These are phyloP conservation scores for Microplitis deprimator DNA, from an alignment of 2,888 invertebrate genomes.

Conservation along the genomic window DNA sequence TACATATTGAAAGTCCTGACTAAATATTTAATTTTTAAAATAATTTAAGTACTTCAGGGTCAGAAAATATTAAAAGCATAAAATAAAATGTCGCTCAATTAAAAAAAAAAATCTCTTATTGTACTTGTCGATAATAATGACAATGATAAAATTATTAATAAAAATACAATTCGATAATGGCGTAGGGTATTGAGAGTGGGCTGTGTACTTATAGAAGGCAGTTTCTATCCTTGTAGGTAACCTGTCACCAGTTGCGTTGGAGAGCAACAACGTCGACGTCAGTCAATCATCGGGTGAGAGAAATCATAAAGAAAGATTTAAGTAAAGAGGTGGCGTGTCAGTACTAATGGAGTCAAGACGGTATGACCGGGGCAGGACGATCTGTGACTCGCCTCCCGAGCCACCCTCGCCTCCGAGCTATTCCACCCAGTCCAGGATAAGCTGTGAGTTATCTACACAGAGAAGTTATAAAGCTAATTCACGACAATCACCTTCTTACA, in stretches of 20 bases:
- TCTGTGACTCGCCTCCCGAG: constrained; percentile 52
- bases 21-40: too few relatives aligned
- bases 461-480: constrained; percentile 57
- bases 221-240: constrained; percentile 81
- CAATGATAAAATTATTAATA: constrained; percentile 10
- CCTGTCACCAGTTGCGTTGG: constrained; percentile 72
- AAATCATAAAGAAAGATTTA: not conserved
- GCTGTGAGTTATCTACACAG: constrained; percentile 57
- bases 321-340: not conserved
- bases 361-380: constrained; percentile 72
- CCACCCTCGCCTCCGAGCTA: constrained; percentile 65
- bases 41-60: not conserved
- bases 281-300: constrained; percentile 69
- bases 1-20: not conserved
- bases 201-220: constrained; percentile 76
- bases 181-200: constrained; percentile 52
- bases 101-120: not conserved
- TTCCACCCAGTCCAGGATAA: constrained; percentile 58
- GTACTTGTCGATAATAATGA: not conserved
- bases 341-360: constrained; percentile 73
- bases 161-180: constrained; percentile 29
- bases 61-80: not conserved
- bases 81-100: not conserved
- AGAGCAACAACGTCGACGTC: constrained; percentile 53
- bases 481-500: constrained; percentile 56